Evolutionary conservation across 2,113 vertebrate species (phyloP), one percentile per base, ranked within the genome.

Genomic region (Elaphurus davidianus): DNA sequence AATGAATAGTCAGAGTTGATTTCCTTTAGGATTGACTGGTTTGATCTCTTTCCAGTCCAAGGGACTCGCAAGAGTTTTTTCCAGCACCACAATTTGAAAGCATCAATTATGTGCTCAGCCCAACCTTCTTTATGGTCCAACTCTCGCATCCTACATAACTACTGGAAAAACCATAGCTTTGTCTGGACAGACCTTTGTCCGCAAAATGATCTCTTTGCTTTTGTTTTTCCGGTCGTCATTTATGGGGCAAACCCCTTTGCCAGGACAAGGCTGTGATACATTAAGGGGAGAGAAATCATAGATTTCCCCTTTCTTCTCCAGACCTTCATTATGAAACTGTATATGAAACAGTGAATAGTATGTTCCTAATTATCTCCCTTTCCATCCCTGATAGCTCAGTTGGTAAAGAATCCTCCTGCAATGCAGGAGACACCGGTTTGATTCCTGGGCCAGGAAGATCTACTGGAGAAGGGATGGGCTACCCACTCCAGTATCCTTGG

Each of bases 381-480:
- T 36, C 19, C 64, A 71, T 71, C 19, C n/a, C n/a, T 71, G n/a
- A 71, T 36, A 71, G 19, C 4, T 71, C 21, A 71, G 19, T 71
- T 71, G 67, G n/a, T 71, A 6, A 71, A 36, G n/a, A 71, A 36
- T 71, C 67, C 21, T 5, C n/a, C 67, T 71, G n/a, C n/a, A 71
- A 36, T 21, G 62, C 62, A n/a, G 62, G 16, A n/a, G 33, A n/a
- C 3, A 16, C 15, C 0, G 0, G 33, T n/a, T n/a, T 17, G 16
- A 67, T 67, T 67, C 62, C 8, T 19, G 62, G 16, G 16, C 3
- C 0, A 16, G 62, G 16, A n/a, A 67, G 33, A 67, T 67, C 62
- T 0, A 0, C 62, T 19, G 62, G 33, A 67, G 62, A n/a, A 67
- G 16, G 7, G 33, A n/a, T 67, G 19, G 33, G 16, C 33, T 19